phyloP scores from a whole-genome alignment of 2,113 vertebrate species.

The Leptosomus discolor region DNA sequence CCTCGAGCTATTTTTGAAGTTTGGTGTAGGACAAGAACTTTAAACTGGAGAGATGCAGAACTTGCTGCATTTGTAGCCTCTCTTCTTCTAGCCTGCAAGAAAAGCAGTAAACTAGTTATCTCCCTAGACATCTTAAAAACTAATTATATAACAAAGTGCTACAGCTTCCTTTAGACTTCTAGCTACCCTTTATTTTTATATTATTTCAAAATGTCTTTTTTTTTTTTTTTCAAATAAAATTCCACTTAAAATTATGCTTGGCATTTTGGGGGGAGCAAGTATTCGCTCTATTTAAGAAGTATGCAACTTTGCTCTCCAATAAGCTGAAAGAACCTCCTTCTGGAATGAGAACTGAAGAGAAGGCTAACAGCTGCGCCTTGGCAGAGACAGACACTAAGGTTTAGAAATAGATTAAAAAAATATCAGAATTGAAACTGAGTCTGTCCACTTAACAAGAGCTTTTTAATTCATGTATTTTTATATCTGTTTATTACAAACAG shows the following conservation, averaged over 20 bases:
- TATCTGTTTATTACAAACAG: not conserved
- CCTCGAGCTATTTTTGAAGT: not conserved
- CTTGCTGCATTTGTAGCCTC: not conserved
- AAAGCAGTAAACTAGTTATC: not conserved
- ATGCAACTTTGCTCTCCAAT: not conserved
- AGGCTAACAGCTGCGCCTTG: not conserved
- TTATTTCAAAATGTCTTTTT: not conserved
- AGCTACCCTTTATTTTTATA: not conserved
- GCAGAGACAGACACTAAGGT: not conserved
- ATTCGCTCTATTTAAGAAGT: not conserved
- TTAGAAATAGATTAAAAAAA: not conserved
- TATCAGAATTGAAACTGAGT: not conserved
- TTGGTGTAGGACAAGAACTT: not conserved
- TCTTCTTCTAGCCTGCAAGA: not conserved
- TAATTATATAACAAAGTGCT: not conserved
- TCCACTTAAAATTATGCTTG: not conserved
- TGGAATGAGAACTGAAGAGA: not conserved
- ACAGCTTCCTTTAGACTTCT: not conserved
- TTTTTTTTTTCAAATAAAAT: not conserved
- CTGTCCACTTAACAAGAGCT: not conserved
- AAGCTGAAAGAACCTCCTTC: not conserved
- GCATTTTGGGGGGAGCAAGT: not conserved
- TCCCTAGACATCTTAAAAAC: not conserved
- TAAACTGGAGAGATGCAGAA: not conserved
- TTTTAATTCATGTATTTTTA: not conserved